phyloP scores from a whole-genome alignment of 2,888 invertebrate species.

The Hylaea fasciaria region DNA sequence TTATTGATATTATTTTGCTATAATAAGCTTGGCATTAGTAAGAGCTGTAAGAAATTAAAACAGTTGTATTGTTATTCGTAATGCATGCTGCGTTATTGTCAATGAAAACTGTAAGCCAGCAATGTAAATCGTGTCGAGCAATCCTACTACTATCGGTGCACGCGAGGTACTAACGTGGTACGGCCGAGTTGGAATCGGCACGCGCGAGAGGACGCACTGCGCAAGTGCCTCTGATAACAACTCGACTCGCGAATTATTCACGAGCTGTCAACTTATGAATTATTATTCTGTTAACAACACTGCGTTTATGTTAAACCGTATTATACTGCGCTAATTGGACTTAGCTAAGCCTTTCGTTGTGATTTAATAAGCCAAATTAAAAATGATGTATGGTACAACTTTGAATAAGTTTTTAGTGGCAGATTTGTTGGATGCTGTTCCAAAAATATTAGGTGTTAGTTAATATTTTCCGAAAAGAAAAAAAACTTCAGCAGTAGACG shows the following conservation, averaged over 20 bases:
- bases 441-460: not conserved
- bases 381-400: slow-evolving; percentile 28
- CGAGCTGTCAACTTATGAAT: slow-evolving; percentile 80
- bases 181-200: slow-evolving; percentile 60
- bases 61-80: slow-evolving; percentile 1
- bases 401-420: not conserved
- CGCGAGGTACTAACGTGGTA: slow-evolving; percentile 49
- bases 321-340: slow-evolving; percentile 59
- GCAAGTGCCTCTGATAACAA: slow-evolving; percentile 78
- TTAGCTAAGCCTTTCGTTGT: slow-evolving; percentile 48
- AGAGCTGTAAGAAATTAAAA: not conserved
- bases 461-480: too few relatives aligned
- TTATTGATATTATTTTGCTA: not conserved
- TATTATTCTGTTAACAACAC: slow-evolving; percentile 72
- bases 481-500: too few relatives aligned
- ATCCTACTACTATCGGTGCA: slow-evolving; percentile 38
- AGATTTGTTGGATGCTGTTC: not conserved
- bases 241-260: slow-evolving; percentile 75
- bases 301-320: slow-evolving; percentile 63
- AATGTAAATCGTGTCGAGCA: slow-evolving; percentile 58
- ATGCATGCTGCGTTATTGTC: slow-evolving; percentile 10
- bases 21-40: not conserved
- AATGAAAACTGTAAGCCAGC: slow-evolving; percentile 51
- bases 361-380: slow-evolving; percentile 41
- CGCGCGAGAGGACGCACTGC: slow-evolving; percentile 72